phyloP scores from a whole-genome alignment of 2,797 vertebrate genomes.

The Manis crassicaudata region DNA sequence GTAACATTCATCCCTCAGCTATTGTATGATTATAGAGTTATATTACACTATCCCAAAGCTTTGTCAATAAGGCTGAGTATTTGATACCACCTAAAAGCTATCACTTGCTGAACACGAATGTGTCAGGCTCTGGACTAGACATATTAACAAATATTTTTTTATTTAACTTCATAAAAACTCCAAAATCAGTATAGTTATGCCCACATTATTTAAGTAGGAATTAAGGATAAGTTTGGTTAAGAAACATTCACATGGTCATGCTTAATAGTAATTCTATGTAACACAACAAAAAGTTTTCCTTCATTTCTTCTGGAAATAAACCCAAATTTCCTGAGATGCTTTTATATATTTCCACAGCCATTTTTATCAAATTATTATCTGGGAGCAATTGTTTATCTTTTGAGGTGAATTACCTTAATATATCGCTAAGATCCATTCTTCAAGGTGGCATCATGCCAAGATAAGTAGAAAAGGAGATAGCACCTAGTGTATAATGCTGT shows the following conservation, averaged over 20 bases:
- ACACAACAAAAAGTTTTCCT: neutral
- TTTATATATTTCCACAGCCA: neutral
- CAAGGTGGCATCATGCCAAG: neutral
- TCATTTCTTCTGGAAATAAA: conserved; percentile 28
- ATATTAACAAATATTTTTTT: conserved; percentile 19
- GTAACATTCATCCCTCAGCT: neutral
- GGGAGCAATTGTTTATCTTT: neutral
- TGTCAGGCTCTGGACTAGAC: neutral
- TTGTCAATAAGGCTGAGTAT: neutral
- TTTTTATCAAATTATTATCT: neutral
- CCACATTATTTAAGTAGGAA: neutral
- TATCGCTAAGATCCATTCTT: neutral
- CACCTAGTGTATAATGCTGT: neutral
- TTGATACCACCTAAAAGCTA: neutral
- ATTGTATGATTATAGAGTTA: neutral
- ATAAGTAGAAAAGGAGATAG: neutral
- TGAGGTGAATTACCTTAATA: neutral
- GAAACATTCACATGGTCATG: neutral
- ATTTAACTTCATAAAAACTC: neutral
- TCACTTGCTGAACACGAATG: neutral
- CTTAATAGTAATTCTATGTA: neutral
- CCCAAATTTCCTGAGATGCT: neutral
- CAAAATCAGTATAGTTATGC: neutral
- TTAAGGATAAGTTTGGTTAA: neutral
- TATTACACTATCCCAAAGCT: neutral